phyloP scores from a whole-genome alignment of 2,113 vertebrate genomes.

The Nansenia antarctica region DNA sequence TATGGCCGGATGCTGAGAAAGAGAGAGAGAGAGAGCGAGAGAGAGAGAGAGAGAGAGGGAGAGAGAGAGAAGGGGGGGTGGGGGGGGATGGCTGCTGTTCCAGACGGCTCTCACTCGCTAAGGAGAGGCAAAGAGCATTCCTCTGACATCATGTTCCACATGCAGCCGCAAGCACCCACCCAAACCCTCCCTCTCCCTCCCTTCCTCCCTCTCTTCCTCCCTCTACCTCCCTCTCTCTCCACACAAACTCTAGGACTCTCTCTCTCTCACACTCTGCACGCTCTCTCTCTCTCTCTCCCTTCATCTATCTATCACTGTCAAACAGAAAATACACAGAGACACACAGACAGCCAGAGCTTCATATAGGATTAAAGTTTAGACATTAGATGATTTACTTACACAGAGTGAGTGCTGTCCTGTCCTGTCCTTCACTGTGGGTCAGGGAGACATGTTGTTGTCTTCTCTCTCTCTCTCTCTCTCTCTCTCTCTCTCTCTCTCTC shows the following conservation, averaged over 20 bases:
- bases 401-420: not conserved
- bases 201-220: not conserved
- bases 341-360: slow-evolving; percentile 12
- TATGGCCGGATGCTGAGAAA: slow-evolving; percentile 33
- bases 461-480: no score
- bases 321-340: not conserved
- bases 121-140: slow-evolving; percentile 50
- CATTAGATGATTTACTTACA: slow-evolving; percentile 29
- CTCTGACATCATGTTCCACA: slow-evolving; percentile 58
- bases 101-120: slow-evolving; percentile 16
- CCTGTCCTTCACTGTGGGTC: no score
- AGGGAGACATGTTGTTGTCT: slow-evolving; percentile 27
- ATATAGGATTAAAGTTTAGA: not conserved
- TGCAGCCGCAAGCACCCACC: slow-evolving; percentile 39
- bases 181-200: slow-evolving; percentile 33
- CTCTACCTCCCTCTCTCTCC: not conserved
- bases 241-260: not conserved
- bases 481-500: no score
- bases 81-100: slow-evolving; percentile 11
- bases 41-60: slow-evolving; percentile 15
- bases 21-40: not conserved
- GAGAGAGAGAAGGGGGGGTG: not conserved
- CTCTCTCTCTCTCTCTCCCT: not conserved
- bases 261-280: slow-evolving; percentile 16
- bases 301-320: not conserved